phyloP scores from a whole-genome alignment of 2,113 vertebrate species.

The Hippocampus mohnikei region DNA sequence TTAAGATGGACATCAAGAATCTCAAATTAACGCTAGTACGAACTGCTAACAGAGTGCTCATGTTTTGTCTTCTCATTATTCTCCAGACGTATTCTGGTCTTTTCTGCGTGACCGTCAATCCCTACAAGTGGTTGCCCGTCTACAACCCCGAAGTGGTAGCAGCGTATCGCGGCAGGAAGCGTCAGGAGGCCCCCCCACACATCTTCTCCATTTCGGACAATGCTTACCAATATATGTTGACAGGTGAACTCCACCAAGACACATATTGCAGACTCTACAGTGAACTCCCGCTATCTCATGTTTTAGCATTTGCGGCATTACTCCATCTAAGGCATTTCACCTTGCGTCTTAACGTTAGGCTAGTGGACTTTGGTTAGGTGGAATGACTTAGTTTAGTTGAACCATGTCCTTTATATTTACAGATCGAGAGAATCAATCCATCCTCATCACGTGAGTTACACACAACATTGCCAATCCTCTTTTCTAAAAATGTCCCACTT shows the following conservation, averaged over 20 bases:
- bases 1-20: too few relatives aligned
- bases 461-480: neutral
- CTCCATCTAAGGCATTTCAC: too few relatives aligned
- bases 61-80: neutral
- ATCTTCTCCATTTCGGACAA: constrained; percentile 86
- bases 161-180: constrained; percentile 79
- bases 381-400: too few relatives aligned
- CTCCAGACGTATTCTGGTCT: constrained; percentile 77
- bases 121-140: constrained; percentile 77
- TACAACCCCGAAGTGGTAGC: constrained; percentile 79
- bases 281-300: too few relatives aligned
- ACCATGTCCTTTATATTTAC: constrained; percentile 9
- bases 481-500: neutral
- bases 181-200: constrained; percentile 79
- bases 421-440: constrained; percentile 82
- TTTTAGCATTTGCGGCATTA: too few relatives aligned
- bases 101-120: constrained; percentile 79
- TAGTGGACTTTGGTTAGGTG: too few relatives aligned
- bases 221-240: constrained; percentile 72
- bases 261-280: neutral
- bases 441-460: constrained; percentile 79
- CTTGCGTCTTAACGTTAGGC: too few relatives aligned
- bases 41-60: neutral
- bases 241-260: constrained; percentile 60
- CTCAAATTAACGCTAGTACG: too few relatives aligned